Evolutionary conservation across 2,888 invertebrate genomes (phyloP), one percentile per base, ranked within the genome.

Genomic region (Andrena trimmerana): DNA sequence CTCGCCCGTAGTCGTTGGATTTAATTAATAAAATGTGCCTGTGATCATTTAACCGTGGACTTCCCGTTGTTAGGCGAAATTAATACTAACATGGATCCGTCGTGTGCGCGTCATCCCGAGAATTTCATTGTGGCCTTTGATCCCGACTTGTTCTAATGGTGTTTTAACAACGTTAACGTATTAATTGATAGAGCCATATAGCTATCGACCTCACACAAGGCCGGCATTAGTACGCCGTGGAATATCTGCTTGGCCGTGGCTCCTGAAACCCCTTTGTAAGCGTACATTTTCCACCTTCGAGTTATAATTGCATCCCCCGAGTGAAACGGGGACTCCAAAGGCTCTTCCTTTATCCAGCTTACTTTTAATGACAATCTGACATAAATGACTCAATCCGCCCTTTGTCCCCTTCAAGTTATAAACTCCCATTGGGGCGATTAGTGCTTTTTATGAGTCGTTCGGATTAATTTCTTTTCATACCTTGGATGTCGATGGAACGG

Each of bases 241-340:
- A 8, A 57, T 71, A 59, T 69, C 57, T 10, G 42, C 10, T 50
- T 42, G 16, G n/a, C 10, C 27, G 29, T 29, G 60, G 71, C 65
- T 68, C 24, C 70, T 36, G 54, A 31, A 13, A 7, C 24, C 42
- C 27, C 42, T 63, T 83, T 74, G 48, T 48, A 8, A 57, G 8
- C 57, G 48, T 8, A n/a, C 66, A 67, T 62, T 71, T 60, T 73
- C 57, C 66, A 8, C 36, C 31, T 42, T 60, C 50, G 13, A 65
- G 36, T 74, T 73, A 62, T 80, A 77, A 83, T 84, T 69, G 71
- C 68, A 60, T 71, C 82, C 63, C 31, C 20, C 13, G 67, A 70
- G 77, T 10, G 59, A 62, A 67, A 65, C n/a, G 42, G 29, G 3
- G n/a, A 31, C 67, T 72, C 16, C 50, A 48, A 72, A 72, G 52